Evolutionary conservation across 2,888 invertebrate species (phyloP).

Genomic region (Heliconius aoede): DNA sequence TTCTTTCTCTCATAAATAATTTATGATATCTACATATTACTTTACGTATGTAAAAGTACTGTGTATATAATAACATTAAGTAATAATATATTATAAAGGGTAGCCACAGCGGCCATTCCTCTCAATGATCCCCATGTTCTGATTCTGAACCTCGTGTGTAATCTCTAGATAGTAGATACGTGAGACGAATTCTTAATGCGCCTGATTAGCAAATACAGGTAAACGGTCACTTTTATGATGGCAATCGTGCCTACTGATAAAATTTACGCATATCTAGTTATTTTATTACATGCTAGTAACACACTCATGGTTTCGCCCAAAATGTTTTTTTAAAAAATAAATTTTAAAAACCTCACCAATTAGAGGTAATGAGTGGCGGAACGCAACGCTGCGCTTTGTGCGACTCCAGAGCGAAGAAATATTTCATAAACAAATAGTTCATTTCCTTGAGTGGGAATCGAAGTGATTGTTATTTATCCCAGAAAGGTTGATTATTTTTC

Average conservation of each 20-base stretch:
- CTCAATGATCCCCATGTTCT: conserved; percentile 31
- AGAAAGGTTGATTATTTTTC: too few relatives aligned
- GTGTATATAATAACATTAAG: not conserved
- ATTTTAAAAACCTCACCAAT: too few relatives aligned
- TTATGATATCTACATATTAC: not conserved
- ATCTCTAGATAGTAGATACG: conserved; percentile 49
- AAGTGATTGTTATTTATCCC: too few relatives aligned
- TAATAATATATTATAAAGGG: conserved; percentile 6
- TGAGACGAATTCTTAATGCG: conserved; percentile 60
- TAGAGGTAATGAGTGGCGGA: too few relatives aligned
- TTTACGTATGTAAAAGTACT: not conserved
- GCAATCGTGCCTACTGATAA: not conserved
- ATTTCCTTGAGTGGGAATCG: too few relatives aligned
- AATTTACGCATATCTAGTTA: not conserved
- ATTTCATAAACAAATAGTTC: too few relatives aligned
- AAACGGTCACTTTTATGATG: conserved; percentile 29
- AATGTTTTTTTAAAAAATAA: too few relatives aligned
- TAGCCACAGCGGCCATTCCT: not conserved
- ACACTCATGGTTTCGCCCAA: too few relatives aligned
- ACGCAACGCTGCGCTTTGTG: too few relatives aligned
- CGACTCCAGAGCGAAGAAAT: too few relatives aligned
- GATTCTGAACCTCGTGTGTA: conserved; percentile 40
- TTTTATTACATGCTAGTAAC: not conserved
- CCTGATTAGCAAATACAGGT: conserved; percentile 62
- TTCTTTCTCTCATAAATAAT: not conserved